Evolutionary conservation across 1,140 invertebrate species (phyloP), one percentile per base, ranked within the genome.

Genomic region (Trichonephila clavipes): DNA sequence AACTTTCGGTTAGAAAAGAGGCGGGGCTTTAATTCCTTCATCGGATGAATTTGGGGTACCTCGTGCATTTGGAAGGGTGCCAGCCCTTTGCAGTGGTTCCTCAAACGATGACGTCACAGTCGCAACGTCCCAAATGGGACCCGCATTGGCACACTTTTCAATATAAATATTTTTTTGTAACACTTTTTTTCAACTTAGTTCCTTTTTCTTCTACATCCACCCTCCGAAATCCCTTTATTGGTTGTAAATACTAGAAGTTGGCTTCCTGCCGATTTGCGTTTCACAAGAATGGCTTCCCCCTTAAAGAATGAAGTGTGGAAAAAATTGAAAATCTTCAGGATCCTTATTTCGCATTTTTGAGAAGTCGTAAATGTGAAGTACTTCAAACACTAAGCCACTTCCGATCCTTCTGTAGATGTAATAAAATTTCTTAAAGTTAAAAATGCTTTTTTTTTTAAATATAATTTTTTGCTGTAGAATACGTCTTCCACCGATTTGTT

Each of bases 81-180:
- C 92, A 93, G 85, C 51, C 85, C 92, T 93, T 93, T 93, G 92
- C 92, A 93, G 92, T 77, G 86, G 92, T 93, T 66, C 86, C 85
- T 24, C 69, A 88, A 61, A 61, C 28, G 51, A 21, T 93, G 92
- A 93, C 92, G 92, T 93, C 92, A 88, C 16, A 93, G 92, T 88
- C 92, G 92, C 92, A 93, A 93, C 69, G 82, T 92, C 82, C 90
- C 82, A 77, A 87, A 87, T 88, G 58, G 40, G 86, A 82, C 83
- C 92, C 86, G 92, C 92, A 93, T 72, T 93, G 92, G 86, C 92
- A 93, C 92, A 93, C 44, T 93, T 93, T 88, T 24, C 58, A 24
- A 59, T 77, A 44, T 21, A 87, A 92, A n/a, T 72, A 87, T 92
- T 87, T 92, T 92, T 92, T 34, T n/a, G n/a, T 8, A 18, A 34